Percentiles rank a stretch among this genome's conserved stretches.
Conservation (phyloP, 2,888 invertebrate species). For the Eurytoma adleriae region DNA sequence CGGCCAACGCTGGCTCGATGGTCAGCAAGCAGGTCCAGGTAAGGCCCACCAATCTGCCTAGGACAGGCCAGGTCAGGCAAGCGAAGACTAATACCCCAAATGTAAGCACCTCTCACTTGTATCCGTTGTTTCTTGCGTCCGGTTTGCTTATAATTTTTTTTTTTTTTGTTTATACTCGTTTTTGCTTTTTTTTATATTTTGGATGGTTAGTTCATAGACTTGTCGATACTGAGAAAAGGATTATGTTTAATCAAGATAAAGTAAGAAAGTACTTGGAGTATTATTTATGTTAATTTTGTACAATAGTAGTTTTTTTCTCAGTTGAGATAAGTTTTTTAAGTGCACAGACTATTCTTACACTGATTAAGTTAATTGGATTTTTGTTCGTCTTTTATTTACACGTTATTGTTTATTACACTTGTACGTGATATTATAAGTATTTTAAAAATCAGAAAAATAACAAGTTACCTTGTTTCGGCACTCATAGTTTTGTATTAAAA, state of each 20-base stretch:
- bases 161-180: conserved; percentile 1
- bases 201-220: neutral
- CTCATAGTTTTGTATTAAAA: conserved; percentile 56
- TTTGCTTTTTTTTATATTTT: neutral
- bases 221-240: conserved; percentile 6
- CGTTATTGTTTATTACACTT: no score
- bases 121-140: conserved; percentile 21
- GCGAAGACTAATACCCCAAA: conserved; percentile 76
- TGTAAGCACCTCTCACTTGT: conserved; percentile 71
- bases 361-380: no score
- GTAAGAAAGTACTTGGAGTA: neutral
- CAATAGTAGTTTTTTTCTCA: no score
- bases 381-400: no score
- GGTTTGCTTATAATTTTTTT: conserved; percentile 17
- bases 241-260: neutral
- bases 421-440: no score
- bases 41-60: conserved; percentile 76
- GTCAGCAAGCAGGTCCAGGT: conserved; percentile 82
- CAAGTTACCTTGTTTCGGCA: conserved; percentile 71
- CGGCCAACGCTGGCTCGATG: conserved; percentile 68
- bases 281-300: neutral
- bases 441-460: conserved; percentile 59
- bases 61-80: conserved; percentile 77
- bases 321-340: no score
- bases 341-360: no score